Evolutionary conservation across 2,797 vertebrate genomes (phyloP), one percentile per base, ranked within the genome.

Genomic region (Parambassis ranga): DNA sequence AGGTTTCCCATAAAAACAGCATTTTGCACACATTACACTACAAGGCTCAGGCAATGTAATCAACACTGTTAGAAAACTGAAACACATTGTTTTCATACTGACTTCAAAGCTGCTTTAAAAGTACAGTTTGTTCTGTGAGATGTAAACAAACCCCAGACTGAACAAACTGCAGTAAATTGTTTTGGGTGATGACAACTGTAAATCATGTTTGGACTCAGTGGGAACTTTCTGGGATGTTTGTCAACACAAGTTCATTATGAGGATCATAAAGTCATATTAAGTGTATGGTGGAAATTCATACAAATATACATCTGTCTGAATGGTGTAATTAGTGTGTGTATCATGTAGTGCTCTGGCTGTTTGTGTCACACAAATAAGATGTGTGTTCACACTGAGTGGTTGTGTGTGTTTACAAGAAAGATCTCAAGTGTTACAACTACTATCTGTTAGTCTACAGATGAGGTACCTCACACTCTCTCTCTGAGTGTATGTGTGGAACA

Each of bases 111-210:
- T 60, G 8, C 15, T 10, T 63, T 26, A 43, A 28, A 75, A 61
- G 56, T 39, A 42, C 51, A 41, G 26, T 28, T 20, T 65, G 43
- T 67, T 63, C 62, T 26, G 14, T 1, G 5, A 63, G 39, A 61
- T 69, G 71, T 65, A 73, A 84, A 80, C 74, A 84, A 75, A 65
- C 37, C 48, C 23, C 50, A 22, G 47, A 48, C 32, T 19, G 23
- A 69, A 62, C 66, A 67, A 69, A 85, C 74, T 64, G 44, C 46
- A 47, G 36, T 41, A 71, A 73, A 74, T 56, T 61, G 53, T 64
- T 76, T 66, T 47, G 33, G 16, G 36, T 20, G n/a, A 9, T 15
- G 16, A 46, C 7, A 8, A 35, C n/a, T 51, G 38, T 67, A 65
- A 56, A 70, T 77, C 55, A 70, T 64, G 18, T 52, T 32, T 47